Conservation (phyloP, 2,888 invertebrate species). For the Leptopilina myrica region DNA sequence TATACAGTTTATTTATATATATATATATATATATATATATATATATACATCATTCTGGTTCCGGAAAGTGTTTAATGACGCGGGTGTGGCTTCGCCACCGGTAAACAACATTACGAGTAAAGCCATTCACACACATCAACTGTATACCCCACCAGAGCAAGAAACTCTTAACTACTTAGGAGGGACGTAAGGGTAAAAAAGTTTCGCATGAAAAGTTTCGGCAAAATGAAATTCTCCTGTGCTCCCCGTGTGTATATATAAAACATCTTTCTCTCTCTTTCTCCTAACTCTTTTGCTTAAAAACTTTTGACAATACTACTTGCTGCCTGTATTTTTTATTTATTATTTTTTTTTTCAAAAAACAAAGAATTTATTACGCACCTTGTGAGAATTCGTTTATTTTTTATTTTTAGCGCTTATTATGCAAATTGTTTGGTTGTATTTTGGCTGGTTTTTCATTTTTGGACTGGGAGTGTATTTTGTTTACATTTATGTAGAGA, state of each 20-base stretch:
- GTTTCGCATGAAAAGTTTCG: slow-evolving; percentile 42
- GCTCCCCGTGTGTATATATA: slow-evolving; percentile 6
- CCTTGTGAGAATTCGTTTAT: slow-evolving; percentile 40
- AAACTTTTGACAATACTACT: slow-evolving; percentile 30
- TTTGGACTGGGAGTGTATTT: no score
- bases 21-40: slow-evolving; percentile 42
- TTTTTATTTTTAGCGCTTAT: not conserved
- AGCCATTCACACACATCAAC: slow-evolving; percentile 55
- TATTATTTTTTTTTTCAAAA: not conserved
- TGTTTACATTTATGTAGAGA: no score
- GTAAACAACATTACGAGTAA: slow-evolving; percentile 57
- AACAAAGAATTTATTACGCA: slow-evolving; percentile 34
- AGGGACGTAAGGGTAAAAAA: slow-evolving; percentile 16
- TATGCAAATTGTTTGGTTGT: not conserved
- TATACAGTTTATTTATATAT: slow-evolving; percentile 42
- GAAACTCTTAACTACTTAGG: slow-evolving; percentile 54
- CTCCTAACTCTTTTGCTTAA: slow-evolving; percentile 24
- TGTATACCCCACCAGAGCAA: slow-evolving; percentile 50
- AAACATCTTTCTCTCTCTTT: slow-evolving; percentile 40
- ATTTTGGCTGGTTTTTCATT: not conserved
- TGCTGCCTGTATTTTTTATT: not conserved
- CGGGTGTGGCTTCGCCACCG: slow-evolving; percentile 56
- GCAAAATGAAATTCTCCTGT: slow-evolving; percentile 58
- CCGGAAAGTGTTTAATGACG: slow-evolving; percentile 54
- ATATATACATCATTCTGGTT: slow-evolving; percentile 47